Conservation (phyloP, 2,888 invertebrate species). For the Andrena haemorrhoa region DNA sequence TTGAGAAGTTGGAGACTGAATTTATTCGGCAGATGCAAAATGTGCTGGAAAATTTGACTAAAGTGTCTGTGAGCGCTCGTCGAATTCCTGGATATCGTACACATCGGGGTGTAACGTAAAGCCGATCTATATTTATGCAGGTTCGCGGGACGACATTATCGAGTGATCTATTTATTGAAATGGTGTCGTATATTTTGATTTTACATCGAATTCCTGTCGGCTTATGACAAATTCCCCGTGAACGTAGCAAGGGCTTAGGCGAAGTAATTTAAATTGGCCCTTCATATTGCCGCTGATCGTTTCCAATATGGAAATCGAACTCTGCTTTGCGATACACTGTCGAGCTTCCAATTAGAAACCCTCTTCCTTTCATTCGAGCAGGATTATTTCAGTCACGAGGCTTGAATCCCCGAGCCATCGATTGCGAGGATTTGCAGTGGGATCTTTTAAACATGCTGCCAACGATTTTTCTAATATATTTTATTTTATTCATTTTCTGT, state of each 20-base stretch:
- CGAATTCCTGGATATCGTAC: not conserved
- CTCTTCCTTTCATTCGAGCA: not conserved
- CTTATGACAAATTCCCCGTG: constrained; percentile 37
- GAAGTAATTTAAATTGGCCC: constrained; percentile 40
- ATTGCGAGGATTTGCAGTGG: not conserved
- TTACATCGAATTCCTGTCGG: constrained; percentile 28
- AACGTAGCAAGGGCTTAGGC: constrained; percentile 26
- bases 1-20: not conserved
- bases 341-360: constrained; percentile 34
- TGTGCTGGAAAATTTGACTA: not conserved
- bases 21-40: not conserved
- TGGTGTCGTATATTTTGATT: constrained; percentile 36
- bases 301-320: constrained; percentile 38
- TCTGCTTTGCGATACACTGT: constrained; percentile 4
- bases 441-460: not conserved
- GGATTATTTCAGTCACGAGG: constrained; percentile 2
- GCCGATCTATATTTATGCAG: not conserved
- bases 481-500: not conserved
- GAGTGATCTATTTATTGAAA: constrained; percentile 33
- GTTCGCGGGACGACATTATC: constrained; percentile 35
- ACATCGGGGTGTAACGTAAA: not conserved
- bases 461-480: not conserved
- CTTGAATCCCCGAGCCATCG: not conserved
- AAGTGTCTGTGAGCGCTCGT: constrained; percentile 4
- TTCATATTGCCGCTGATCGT: constrained; percentile 16